A percentile compares a stretch with the other conserved stretches of the same genome.
Conservation (phyloP, 53 echinoderm and acorn worm genomes). For the Astropecten irregularis region DNA sequence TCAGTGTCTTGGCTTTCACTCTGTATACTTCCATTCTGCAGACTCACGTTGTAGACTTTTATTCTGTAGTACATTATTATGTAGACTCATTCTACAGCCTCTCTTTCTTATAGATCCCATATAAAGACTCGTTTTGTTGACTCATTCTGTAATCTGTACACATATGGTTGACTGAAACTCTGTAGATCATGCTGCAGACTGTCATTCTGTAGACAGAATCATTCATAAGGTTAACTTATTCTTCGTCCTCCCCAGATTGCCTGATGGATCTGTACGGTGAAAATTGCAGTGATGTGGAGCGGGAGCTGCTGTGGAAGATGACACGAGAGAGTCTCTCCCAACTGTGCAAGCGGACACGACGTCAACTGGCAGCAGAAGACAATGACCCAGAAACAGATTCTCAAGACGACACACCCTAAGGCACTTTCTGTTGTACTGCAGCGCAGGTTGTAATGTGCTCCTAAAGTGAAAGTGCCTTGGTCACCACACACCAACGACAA, state of each 20-base stretch:
- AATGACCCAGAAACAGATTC: not conserved
- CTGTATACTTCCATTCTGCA: not conserved
- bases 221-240: not conserved
- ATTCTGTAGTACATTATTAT: no score
- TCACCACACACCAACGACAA: no score
- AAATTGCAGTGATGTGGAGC: slow-evolving; percentile 69
- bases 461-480: no score
- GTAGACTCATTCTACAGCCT: no score
- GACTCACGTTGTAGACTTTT: no score
- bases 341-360: slow-evolving; percentile 78
- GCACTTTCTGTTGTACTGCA: not conserved
- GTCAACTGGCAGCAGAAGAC: slow-evolving; percentile 3
- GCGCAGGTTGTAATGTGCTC: not conserved
- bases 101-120: no score
- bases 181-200: no score
- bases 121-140: no score
- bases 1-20: not conserved
- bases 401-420: not conserved
- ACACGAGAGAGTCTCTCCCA: slow-evolving; percentile 89
- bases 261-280: slow-evolving; percentile 70
- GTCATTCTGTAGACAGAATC: not conserved
- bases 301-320: slow-evolving; percentile 88
- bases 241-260: slow-evolving; percentile 47
- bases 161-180: not conserved
- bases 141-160: not conserved